Evolutionary conservation across 2,888 invertebrate species (phyloP).

Genomic region (Digitonthophagus gazella): DNA sequence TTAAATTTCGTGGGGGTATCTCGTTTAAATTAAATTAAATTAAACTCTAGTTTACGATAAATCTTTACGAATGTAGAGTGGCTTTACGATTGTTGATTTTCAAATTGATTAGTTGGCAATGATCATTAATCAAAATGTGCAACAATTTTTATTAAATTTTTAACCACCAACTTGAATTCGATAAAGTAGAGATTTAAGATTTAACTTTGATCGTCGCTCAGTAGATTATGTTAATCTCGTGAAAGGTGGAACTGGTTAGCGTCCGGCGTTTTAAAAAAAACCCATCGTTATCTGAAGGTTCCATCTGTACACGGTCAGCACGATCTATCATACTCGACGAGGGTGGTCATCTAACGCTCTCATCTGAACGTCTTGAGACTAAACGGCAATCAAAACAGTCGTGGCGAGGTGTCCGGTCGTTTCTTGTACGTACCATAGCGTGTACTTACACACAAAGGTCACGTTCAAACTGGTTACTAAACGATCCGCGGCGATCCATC

Average conservation of each 20-base stretch:
- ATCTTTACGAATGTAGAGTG: not conserved
- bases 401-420: not conserved
- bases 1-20: not conserved
- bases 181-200: too few species aligned
- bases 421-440: not conserved
- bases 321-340: not conserved
- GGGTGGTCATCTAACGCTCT: not conserved
- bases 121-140: too few species aligned
- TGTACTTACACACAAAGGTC: not conserved
- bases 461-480: not conserved
- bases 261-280: not conserved
- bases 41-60: not conserved
- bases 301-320: not conserved
- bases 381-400: not conserved
- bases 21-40: not conserved
- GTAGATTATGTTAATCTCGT: not conserved
- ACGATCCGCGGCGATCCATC: not conserved
- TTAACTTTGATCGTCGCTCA: not conserved
- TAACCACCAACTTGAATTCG: too few species aligned
- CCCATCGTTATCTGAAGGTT: not conserved
- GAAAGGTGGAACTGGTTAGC: not conserved
- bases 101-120: too few species aligned
- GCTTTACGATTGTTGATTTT: too few species aligned
- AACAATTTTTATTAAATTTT: too few species aligned
- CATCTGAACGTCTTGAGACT: not conserved